A percentile compares a stretch with the other conserved stretches of the same genome.
Conservation (phyloP, 2,797 vertebrate species). For the Rhincodon typus region DNA sequence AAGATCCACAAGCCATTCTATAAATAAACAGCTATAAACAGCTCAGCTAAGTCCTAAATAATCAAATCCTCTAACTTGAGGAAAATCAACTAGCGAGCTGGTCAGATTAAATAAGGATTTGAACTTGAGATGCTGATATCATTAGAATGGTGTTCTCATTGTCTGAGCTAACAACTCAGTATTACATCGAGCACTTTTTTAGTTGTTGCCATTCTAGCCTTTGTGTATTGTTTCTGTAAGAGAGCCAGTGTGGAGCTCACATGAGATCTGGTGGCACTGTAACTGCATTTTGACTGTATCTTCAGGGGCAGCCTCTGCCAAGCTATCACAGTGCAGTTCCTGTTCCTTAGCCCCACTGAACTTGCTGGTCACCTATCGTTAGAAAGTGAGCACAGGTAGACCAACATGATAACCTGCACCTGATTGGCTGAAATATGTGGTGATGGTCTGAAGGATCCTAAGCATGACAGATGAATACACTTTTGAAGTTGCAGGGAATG, state of each 20-base stretch:
- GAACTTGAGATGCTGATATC: neutral
- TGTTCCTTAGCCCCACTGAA: neutral
- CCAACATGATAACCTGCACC: neutral
- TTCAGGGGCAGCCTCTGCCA: neutral
- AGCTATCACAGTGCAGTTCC: neutral
- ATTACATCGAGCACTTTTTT: neutral
- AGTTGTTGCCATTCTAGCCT: neutral
- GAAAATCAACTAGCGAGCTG: neutral
- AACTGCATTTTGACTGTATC: neutral
- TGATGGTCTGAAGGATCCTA: neutral
- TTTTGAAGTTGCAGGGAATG: neutral
- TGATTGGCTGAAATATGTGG: neutral
- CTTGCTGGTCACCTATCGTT: neutral
- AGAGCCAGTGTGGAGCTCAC: neutral
- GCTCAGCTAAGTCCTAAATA: neutral
- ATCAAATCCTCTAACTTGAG: neutral
- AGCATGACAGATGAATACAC: neutral
- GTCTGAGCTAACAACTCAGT: neutral
- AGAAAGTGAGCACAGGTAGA: neutral
- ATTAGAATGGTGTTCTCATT: neutral
- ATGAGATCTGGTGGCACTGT: neutral
- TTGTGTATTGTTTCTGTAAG: neutral
- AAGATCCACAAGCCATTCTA: neutral
- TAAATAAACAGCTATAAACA: neutral
- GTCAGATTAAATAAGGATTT: neutral